phyloP scores from a whole-genome alignment of 2,113 vertebrate genomes.

The Urocitellus parryii region DNA sequence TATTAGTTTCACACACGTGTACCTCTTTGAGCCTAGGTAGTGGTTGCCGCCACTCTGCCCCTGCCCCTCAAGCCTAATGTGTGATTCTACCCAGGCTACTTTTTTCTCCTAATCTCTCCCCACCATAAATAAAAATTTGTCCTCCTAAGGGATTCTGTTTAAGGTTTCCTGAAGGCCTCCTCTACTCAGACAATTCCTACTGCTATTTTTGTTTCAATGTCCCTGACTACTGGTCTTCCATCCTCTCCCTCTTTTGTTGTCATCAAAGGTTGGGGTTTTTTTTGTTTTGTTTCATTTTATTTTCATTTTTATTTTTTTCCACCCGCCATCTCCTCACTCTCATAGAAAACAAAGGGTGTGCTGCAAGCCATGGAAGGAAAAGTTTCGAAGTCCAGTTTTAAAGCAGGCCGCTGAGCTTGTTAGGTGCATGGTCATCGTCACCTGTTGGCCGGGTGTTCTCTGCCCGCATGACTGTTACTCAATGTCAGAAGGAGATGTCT shows the following conservation, averaged over 20 bases:
- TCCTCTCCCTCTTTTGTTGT: neutral
- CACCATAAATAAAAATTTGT: neutral
- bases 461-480: neutral
- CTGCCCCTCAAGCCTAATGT: neutral
- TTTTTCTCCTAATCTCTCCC: neutral
- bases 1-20: neutral
- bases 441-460: neutral
- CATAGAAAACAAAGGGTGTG: constrained; percentile 36
- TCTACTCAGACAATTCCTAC: neutral
- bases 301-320: neutral
- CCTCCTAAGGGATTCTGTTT: neutral
- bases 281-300: neutral
- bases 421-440: neutral
- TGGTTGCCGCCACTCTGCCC: neutral
- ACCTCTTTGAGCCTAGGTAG: neutral
- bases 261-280: neutral
- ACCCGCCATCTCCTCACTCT: neutral
- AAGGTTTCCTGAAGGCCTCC: neutral
- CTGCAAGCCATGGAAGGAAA: neutral
- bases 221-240: neutral
- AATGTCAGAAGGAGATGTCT: neutral
- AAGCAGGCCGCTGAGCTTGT: neutral
- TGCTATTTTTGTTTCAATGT: neutral
- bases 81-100: neutral
- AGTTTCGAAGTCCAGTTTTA: constrained; percentile 47